Evolutionary conservation across 1,140 invertebrate species (phyloP).

Genomic region (Aricia agestis): DNA sequence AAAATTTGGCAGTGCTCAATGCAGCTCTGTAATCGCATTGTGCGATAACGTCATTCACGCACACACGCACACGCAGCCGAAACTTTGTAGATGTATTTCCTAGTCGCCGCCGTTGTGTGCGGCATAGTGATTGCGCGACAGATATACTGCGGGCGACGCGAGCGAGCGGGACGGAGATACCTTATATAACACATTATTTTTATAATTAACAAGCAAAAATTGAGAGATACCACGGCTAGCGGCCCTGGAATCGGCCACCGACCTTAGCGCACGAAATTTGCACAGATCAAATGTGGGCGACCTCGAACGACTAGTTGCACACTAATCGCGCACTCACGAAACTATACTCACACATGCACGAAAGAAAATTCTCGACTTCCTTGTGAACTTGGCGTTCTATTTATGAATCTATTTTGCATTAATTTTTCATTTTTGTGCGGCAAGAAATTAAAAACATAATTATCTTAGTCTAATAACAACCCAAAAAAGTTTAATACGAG

Average conservation of each 20-base stretch:
- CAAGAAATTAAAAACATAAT: not conserved
- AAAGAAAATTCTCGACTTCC: slow-evolving; percentile 65
- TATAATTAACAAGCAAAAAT: slow-evolving; percentile 76
- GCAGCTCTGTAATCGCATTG: slow-evolving; percentile 70
- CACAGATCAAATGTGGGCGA: slow-evolving; percentile 73
- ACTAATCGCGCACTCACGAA: slow-evolving; percentile 42
- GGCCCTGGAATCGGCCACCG: slow-evolving; percentile 63
- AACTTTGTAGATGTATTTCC: slow-evolving; percentile 71
- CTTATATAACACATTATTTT: slow-evolving; percentile 76
- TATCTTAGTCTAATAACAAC: not conserved
- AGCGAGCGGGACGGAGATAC: slow-evolving; percentile 37
- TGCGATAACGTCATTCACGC: slow-evolving; percentile 72
- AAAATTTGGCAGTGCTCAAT: slow-evolving; percentile 43
- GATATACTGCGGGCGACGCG: slow-evolving; percentile 29
- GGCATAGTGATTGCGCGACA: slow-evolving; percentile 41
- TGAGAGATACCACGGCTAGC: slow-evolving; percentile 63
- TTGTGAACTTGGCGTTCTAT: slow-evolving; percentile 30
- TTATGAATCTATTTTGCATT: not conserved
- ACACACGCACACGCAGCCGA: slow-evolving; percentile 59
- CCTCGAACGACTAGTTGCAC: slow-evolving; percentile 68
- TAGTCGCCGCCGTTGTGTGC: slow-evolving; percentile 54
- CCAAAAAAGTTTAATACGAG: too few species aligned
- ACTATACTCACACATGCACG: slow-evolving; percentile 36
- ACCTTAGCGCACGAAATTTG: slow-evolving; percentile 69
- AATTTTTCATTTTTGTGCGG: not conserved